Conservation (phyloP, 2,888 invertebrate genomes). For the Agrenia bidenticulata region DNA sequence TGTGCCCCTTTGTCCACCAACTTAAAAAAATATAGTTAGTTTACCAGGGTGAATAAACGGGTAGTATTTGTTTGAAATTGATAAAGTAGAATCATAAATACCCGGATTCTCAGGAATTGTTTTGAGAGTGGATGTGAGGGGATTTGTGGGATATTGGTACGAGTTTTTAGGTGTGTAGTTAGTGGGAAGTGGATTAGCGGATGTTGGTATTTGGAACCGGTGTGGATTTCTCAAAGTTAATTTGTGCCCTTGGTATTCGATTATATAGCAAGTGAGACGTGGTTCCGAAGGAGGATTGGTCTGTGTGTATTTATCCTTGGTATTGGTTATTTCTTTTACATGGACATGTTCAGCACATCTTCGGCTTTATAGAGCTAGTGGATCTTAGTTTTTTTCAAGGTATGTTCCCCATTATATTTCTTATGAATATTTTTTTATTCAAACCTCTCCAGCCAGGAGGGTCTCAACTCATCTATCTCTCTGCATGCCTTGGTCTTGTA, state of each 20-base stretch:
- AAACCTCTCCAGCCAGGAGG: too few species aligned
- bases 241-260: neutral
- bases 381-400: constrained; percentile 40
- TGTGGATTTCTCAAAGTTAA: too few species aligned
- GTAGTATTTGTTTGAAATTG: too few species aligned
- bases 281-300: constrained; percentile 2
- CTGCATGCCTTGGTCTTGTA: too few species aligned
- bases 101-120: too few species aligned
- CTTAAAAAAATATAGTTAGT: neutral
- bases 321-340: neutral
- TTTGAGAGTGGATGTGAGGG: too few species aligned
- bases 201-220: neutral
- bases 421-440: neutral
- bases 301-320: constrained; percentile 1
- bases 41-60: too few species aligned
- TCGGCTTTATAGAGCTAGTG: constrained; percentile 33
- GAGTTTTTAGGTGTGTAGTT: too few species aligned
- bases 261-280: constrained; percentile 15
- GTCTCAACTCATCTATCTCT: too few species aligned
- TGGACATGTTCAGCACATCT: constrained; percentile 9
- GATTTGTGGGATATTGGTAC: too few species aligned
- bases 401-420: constrained; percentile 9
- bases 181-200: neutral
- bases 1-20: too few species aligned
- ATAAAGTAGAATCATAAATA: too few species aligned